Base-by-base conservation (phyloP, 2,888 invertebrate genomes). In the Mylabris sibirica region DNA sequence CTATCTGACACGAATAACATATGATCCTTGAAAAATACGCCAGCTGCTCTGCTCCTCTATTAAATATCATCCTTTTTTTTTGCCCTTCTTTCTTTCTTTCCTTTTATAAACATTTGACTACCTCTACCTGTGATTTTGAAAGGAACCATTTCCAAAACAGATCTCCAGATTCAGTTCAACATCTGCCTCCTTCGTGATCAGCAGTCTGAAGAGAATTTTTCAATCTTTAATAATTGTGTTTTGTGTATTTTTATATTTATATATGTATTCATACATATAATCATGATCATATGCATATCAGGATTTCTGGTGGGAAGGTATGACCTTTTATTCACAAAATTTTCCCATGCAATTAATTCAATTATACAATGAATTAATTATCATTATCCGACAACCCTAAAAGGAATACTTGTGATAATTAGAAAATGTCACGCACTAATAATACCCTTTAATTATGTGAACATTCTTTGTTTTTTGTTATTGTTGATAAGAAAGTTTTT, bases 221-320 rank as follows among this genome's bases (percentile, higher is more conserved):
- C 22, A 65, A 63, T 24, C 11, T 1, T 24, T 3, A 24, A 11
- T 20, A 62, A 60, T 66, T 73, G 63, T 70, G 53, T 68, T 70
- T 73, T 72, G 66, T 73, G 67, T 75, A 67, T 72, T 66, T 68
- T 66, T 65, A 72, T 74, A 71, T 49, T 35, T 67, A 67, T 68
- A 70, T 75, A 70, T 70, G 60, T 69, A 64, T 65, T 69, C 61
- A 66, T 24, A 63, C 61, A 66, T 24, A 63, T 26, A 44, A 84
- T 78, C 71, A 89, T 89, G 89, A 87, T 89, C 79, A 88, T 89
- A 81, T 89, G 89, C 80, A 88, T 89, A 80, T 89, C 89, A 65
- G 89, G 89, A 84, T 89, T 89, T 86, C 85, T 87, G 83, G 87
- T 85, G 82, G 87, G 86, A 85, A 87, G 87, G 87, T 87, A 82